Evolutionary conservation across 2,113 vertebrate genomes (phyloP).

Genomic region (Thalassarche chlororhynchos): DNA sequence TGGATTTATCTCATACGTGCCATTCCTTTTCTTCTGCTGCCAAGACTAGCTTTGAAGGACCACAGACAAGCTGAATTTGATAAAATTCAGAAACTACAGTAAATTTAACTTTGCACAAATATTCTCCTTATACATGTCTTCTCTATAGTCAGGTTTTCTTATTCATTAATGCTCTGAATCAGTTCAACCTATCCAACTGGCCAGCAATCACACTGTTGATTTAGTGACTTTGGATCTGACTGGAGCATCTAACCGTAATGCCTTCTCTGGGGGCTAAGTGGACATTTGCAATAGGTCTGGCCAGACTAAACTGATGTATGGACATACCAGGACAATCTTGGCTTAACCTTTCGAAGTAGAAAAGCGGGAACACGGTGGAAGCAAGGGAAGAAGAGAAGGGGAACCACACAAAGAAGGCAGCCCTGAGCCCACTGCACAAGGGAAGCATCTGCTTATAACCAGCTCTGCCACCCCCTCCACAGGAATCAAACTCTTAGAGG

Average conservation of each 20-base stretch:
- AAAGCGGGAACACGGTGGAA: not conserved
- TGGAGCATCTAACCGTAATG: not conserved
- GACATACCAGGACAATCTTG: not conserved
- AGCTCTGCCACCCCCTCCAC: not conserved
- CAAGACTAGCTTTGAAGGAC: conserved; percentile 42
- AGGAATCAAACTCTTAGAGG: not conserved
- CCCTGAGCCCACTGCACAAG: not conserved
- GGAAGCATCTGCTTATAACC: not conserved
- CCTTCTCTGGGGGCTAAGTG: not conserved
- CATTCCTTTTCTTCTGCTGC: conserved; percentile 43
- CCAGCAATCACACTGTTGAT: not conserved
- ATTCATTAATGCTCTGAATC: not conserved
- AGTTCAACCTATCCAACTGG: too few relatives aligned
- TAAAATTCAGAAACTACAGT: not conserved
- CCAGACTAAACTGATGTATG: not conserved
- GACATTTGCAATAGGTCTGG: not conserved
- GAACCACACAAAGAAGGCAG: not conserved
- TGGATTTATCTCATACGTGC: conserved; percentile 59
- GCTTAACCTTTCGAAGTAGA: accelerated
- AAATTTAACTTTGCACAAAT: not conserved
- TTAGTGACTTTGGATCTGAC: not conserved
- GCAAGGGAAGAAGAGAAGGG: not conserved
- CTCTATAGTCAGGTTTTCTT: not conserved
- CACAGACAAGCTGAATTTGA: not conserved
- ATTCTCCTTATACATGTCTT: not conserved